Evolutionary conservation across 1,140 invertebrate genomes (phyloP).

Genomic region (Bombyx mori): DNA sequence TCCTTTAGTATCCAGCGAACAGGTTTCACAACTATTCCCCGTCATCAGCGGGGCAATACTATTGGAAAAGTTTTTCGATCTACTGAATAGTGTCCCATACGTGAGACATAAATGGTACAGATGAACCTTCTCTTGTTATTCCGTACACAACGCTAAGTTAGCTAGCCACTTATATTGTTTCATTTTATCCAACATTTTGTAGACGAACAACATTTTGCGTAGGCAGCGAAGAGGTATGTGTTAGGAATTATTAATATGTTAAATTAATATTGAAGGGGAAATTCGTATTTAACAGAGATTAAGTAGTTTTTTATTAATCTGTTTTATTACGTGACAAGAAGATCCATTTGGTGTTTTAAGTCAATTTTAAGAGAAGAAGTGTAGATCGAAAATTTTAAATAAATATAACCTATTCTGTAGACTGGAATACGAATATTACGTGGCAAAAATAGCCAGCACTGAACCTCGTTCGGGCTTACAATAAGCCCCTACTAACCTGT

Average conservation of each 20-base stretch:
- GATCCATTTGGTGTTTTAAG: background rate
- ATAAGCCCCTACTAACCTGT: background rate
- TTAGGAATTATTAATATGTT: background rate
- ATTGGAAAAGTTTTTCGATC: slow-evolving; percentile 67
- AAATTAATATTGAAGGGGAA: background rate
- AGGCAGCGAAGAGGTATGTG: background rate
- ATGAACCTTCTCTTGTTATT: slow-evolving; percentile 42
- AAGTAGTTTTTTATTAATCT: background rate
- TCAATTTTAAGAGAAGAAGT: too few species aligned
- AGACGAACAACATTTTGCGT: background rate
- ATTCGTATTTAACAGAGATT: background rate
- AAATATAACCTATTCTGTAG: too few species aligned
- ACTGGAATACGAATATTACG: background rate
- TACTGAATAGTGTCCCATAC: slow-evolving; percentile 49
- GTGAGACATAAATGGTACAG: slow-evolving; percentile 51
- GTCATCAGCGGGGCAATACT: slow-evolving; percentile 43
- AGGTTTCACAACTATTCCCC: slow-evolving; percentile 49
- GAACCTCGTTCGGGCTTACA: background rate
- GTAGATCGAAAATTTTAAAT: too few species aligned
- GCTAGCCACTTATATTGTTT: slow-evolving; percentile 40
- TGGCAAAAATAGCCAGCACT: background rate
- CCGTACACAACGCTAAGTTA: slow-evolving; percentile 32
- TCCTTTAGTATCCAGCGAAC: slow-evolving; percentile 2
- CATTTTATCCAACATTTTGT: slow-evolving; percentile 8
- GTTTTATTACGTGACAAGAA: background rate